Base-by-base conservation (phyloP, 2,797 vertebrate genomes). In the Arctocebus calabarensis region DNA sequence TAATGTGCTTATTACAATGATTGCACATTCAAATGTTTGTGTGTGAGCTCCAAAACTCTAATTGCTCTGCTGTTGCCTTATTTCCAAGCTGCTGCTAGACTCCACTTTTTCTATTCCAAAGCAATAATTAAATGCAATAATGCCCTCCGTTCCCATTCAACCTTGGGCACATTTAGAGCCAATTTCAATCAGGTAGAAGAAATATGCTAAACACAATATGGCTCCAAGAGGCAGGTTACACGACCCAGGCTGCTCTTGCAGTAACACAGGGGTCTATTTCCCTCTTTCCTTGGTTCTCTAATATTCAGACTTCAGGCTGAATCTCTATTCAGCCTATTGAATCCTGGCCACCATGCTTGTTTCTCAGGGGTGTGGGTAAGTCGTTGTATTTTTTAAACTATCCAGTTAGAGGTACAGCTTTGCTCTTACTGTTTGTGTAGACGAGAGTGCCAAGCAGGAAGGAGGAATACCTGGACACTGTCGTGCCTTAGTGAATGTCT, bases 121-220 rank as follows among this genome's bases (percentile, higher is more conserved):
- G 83, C 92, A 97, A 96, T 97, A 98, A 96, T 96, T 92, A 98
- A 96, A 97, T 96, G 74, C 90, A 97, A 91, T 94, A 91, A 97
- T 16, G 90, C 71, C 94, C 85, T 96, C 90, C 59, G 70, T 55
- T 85, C 78, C 81, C 64, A 82, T 94, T 93, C 83, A 94, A 96
- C 97, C 95, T 97, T 96, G 95, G 91, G 93, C 73, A 57, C 81
- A 57, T 93, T 82, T 68, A 88, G 57, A 95, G 91, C 84, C 93
- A 29, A 92, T 94, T 97, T 92, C 96, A 95, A 96, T 95, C 92
- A 94, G 86, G 91, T 40, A 77, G 92, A 91, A 77, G 92, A 91
- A 94, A 97, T 82, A 93, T 57, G 87, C 83, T 37, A 77, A 88
- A 19, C 45, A 59, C 34, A 84, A 34, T 13, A 37, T 40, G 71